Evolutionary conservation across 2,888 invertebrate species (phyloP).

Genomic region (Hypolimnas misippus): DNA sequence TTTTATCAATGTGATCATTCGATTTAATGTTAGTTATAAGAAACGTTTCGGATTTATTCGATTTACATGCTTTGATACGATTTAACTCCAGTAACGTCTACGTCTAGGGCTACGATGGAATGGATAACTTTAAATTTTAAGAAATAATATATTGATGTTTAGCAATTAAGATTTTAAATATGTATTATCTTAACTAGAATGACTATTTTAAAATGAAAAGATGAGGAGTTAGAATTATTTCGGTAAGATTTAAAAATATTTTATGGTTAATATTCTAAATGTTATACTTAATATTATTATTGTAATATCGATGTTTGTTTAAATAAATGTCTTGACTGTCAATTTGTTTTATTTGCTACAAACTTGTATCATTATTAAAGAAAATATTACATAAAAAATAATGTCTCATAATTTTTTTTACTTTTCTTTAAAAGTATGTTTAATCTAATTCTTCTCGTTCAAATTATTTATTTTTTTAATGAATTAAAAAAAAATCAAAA

Average conservation of each 20-base stretch:
- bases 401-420: too few species aligned
- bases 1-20: background rate
- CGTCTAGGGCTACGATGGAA: too few species aligned
- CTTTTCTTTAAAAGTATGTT: too few species aligned
- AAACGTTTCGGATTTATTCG: background rate
- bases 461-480: too few species aligned
- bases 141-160: background rate
- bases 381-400: too few species aligned
- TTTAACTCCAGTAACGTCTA: too few species aligned
- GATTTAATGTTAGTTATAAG: slow-evolving; percentile 1
- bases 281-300: background rate
- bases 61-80: background rate
- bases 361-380: too few species aligned
- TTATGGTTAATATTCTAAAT: background rate
- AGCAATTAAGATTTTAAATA: background rate
- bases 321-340: slow-evolving; percentile 5
- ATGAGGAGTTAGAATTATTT: background rate
- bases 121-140: background rate
- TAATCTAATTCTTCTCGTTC: too few species aligned
- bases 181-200: background rate
- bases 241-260: background rate
- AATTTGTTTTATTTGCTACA: background rate
- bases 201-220: background rate
- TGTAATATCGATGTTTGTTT: background rate
- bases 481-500: too few species aligned